Conservation (phyloP, 2,888 invertebrate species). For the Heliconius sara region DNA sequence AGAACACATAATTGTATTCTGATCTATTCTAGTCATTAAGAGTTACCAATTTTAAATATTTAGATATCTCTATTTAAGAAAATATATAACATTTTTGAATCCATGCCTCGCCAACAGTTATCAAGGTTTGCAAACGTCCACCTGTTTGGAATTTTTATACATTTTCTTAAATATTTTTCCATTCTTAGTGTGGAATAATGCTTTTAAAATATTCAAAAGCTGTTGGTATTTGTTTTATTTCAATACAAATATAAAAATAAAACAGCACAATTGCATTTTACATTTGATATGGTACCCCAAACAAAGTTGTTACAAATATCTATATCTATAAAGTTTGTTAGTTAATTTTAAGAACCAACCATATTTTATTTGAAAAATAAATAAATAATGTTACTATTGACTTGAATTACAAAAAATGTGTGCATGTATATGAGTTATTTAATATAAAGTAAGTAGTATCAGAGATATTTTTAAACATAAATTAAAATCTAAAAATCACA, state of each 20-base stretch:
- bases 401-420: conserved; percentile 25
- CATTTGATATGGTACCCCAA: conserved; percentile 45
- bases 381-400: conserved; percentile 32
- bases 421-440: conserved; percentile 12
- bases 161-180: background rate
- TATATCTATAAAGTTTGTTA: conserved; percentile 57
- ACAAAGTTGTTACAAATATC: conserved; percentile 51
- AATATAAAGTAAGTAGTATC: conserved; percentile 19
- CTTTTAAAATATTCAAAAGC: background rate
- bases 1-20: conserved; percentile 53
- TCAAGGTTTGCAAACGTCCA: too few species aligned
- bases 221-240: background rate
- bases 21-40: conserved; percentile 48
- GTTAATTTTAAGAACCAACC: conserved; percentile 61
- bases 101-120: too few species aligned
- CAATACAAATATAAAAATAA: background rate
- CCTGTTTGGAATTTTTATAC: background rate
- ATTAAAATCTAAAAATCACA: conserved; percentile 51
- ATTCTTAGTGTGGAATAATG: background rate
- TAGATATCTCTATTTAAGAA: background rate
- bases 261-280: background rate
- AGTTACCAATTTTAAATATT: conserved; percentile 22
- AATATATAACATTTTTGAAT: too few species aligned
- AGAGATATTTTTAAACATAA: conserved; percentile 32
- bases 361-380: conserved; percentile 36